These are phyloP conservation scores for Numenius arquata DNA, from an alignment of 2,113 vertebrate genomes.

Conservation along the genomic window DNA sequence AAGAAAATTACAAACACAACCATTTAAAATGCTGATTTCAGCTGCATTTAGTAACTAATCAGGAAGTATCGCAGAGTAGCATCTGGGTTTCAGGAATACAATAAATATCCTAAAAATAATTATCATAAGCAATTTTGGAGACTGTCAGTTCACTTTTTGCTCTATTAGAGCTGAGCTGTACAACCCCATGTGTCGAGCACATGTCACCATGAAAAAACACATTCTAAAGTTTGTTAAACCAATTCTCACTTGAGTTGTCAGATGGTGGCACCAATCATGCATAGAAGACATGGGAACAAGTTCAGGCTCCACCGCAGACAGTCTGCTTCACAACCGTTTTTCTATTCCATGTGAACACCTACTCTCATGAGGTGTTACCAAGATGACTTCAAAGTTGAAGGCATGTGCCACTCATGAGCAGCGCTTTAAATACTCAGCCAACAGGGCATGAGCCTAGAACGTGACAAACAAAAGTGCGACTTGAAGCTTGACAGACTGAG, in stretches of 20 bases:
- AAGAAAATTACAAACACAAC: constrained; percentile 28
- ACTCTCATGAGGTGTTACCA: constrained; percentile 13
- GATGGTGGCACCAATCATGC: constrained; percentile 41
- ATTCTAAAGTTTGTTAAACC: constrained; percentile 16
- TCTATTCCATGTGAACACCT: constrained; percentile 3
- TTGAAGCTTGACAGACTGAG: not conserved
- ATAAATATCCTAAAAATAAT: constrained; percentile 41
- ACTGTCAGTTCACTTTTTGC: constrained; percentile 1
- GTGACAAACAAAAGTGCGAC: not conserved
- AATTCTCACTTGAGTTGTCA: constrained; percentile 48
- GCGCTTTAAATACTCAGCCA: not conserved
- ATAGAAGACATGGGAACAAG: constrained; percentile 23
- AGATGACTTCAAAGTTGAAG: constrained; percentile 23
- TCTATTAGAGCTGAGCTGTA: constrained; percentile 10
- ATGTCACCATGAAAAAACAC: constrained; percentile 7
- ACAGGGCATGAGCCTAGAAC: not conserved
- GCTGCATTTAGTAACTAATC: constrained; percentile 23
- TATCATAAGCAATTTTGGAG: not conserved
- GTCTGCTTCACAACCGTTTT: not conserved
- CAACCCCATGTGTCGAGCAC: constrained; percentile 1
- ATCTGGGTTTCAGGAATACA: constrained; percentile 30
- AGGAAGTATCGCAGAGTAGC: not conserved
- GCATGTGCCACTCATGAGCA: not conserved
- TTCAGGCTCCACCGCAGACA: constrained; percentile 1
- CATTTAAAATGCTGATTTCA: constrained; percentile 37